Evolutionary conservation across 2,797 vertebrate species (phyloP).

Genomic region (Acridotheres tristis): DNA sequence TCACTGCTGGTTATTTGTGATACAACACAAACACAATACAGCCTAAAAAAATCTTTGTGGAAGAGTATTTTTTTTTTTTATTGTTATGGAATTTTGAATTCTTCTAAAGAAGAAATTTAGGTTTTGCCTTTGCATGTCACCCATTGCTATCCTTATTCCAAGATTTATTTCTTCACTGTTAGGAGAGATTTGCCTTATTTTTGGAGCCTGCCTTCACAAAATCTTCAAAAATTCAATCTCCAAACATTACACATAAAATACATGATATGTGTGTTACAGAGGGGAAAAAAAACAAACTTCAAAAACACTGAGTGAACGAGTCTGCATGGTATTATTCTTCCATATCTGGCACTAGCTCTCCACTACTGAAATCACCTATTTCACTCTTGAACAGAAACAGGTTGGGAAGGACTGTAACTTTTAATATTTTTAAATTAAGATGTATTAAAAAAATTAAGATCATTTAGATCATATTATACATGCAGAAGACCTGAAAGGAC

Average conservation of each 20-base stretch:
- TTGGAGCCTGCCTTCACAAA: neutral
- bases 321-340: neutral
- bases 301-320: neutral
- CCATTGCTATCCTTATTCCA: neutral
- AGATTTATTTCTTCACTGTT: neutral
- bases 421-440: neutral
- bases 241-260: neutral
- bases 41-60: neutral
- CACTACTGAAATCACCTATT: neutral
- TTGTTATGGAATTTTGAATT: neutral
- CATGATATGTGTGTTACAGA: neutral
- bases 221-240: neutral
- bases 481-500: neutral
- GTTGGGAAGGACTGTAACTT: neutral
- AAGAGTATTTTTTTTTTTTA: neutral
- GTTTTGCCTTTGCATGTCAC: neutral
- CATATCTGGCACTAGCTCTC: neutral
- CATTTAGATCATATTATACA: neutral
- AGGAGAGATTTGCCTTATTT: neutral
- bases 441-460: neutral
- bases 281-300: neutral
- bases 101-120: neutral
- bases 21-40: neutral
- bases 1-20: neutral
- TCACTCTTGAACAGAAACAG: neutral